These are phyloP conservation scores for Catharus minimus DNA, from an alignment of 2,113 vertebrate genomes.

Conservation along the genomic window DNA sequence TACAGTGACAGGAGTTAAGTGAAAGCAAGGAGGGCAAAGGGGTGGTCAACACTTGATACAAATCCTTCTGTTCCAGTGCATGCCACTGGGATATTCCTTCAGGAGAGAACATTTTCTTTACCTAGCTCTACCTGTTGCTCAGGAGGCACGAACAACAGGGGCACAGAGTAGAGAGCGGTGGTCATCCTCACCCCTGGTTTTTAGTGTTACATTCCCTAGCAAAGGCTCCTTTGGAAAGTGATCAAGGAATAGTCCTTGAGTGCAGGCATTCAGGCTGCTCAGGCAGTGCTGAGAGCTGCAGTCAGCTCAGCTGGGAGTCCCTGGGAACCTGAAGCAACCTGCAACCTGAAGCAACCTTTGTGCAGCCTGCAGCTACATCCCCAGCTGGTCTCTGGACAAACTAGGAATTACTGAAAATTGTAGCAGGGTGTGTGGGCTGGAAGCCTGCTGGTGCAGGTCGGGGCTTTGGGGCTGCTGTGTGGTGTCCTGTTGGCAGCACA, in stretches of 20 bases:
- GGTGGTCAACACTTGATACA: background rate
- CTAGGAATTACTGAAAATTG: background rate
- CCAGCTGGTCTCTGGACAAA: background rate
- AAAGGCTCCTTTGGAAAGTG: background rate
- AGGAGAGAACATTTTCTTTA: background rate
- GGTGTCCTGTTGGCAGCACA: background rate
- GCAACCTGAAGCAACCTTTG: background rate
- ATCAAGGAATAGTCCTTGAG: background rate
- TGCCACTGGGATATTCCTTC: background rate
- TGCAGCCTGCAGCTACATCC: background rate
- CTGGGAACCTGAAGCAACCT: background rate
- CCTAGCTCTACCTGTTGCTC: background rate
- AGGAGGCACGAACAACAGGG: background rate
- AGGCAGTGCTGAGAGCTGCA: background rate
- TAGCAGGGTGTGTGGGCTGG: background rate
- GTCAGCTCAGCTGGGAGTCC: background rate
- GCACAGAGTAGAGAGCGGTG: background rate
- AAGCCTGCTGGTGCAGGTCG: background rate
- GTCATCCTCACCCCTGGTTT: accelerated
- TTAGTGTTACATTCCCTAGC: background rate
- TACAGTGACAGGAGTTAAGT: background rate
- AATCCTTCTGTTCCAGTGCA: background rate
- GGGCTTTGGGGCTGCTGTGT: accelerated
- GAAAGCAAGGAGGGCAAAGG: background rate
- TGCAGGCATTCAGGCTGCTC: accelerated